Percentiles rank a stretch among this genome's conserved stretches.
phyloP scores from a whole-genome alignment of 2,888 invertebrate genomes.

The Drosophila algonquin region DNA sequence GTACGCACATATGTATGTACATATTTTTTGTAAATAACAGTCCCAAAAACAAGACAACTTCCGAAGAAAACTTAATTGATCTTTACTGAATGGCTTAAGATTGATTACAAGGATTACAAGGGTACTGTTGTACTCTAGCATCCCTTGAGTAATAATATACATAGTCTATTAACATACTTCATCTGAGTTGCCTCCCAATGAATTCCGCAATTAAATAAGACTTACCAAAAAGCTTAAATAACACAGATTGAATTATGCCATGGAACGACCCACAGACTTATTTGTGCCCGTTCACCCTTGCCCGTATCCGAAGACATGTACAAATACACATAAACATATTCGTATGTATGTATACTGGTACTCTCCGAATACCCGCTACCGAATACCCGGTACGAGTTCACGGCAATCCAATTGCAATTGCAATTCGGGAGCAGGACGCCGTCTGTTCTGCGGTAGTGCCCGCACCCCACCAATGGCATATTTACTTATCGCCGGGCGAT shows the following conservation, averaged over 20 bases:
- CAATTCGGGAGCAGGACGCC: conserved; percentile 32
- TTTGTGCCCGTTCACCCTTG: background rate
- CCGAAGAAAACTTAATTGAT: too few relatives aligned
- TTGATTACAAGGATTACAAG: too few relatives aligned
- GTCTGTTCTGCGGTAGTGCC: background rate
- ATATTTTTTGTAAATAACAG: too few relatives aligned
- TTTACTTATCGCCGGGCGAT: conserved; percentile 72
- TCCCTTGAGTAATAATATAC: too few relatives aligned
- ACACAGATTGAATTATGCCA: conserved; percentile 60
- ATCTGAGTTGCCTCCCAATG: conserved; percentile 1
- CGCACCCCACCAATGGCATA: conserved; percentile 35
- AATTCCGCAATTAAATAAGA: conserved; percentile 59
- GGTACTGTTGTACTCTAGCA: too few relatives aligned
- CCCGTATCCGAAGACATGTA: conserved; percentile 6
- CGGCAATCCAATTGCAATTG: conserved; percentile 61
- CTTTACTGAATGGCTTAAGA: too few relatives aligned
- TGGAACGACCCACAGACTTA: background rate
- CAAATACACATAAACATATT: background rate
- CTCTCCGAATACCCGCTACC: background rate
- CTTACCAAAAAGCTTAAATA: conserved; percentile 52
- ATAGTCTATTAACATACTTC: background rate
- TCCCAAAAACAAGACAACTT: too few relatives aligned
- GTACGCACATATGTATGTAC: too few relatives aligned
- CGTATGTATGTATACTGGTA: background rate
- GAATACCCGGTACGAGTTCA: conserved; percentile 32